Base-by-base conservation (phyloP, 2,888 invertebrate genomes). In the Disparrhopalites patrizii region DNA sequence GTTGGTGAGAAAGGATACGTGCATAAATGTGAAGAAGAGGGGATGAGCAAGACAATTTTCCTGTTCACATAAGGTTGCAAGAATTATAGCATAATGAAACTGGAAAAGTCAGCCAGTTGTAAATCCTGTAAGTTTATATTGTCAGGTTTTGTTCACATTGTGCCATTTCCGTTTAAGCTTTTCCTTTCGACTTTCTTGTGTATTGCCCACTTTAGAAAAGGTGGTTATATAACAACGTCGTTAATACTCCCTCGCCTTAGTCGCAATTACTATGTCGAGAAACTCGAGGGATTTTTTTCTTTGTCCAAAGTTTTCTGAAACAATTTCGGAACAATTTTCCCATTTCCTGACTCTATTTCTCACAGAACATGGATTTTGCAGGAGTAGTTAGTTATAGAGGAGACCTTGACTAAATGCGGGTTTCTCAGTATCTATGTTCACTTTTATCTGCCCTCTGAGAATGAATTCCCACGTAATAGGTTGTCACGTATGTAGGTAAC, bases 111-210 rank as follows among this genome's bases (percentile, higher is more conserved):
- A 70, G 64, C 70, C 66, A 70, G 38, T 68, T 68, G 70, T 70
- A 70, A 70, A 70, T 70, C 70, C 70, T 70, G 70, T 70, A 66
- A 70, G 70, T 63, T 68, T 63, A 68, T 68, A 67, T 67, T 69
- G 63, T 69, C 57, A 54, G 50, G 57, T 66, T n/a, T 25, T 68
- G 60, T 62, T 68, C 65, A 58, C 68, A 68, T 68, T 68, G 62
- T 68, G 60, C 60, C 62, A 68, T 68, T 68, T 68, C 68, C 68
- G 68, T 63, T n/a, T 68, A 55, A 56, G 61, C 68, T 68, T 68
- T 68, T 57, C 65, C 57, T 68, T 68, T 68, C 65, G 61, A n/a
- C n/a, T n/a, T n/a, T n/a, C n/a, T 65, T 65, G 64, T 67, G n/a
- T n/a, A n/a, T 50, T 8, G 8, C 13, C 18, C 18, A 8, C 18